Evolutionary conservation across 2,797 vertebrate species (phyloP).

Genomic region (Poeciliopsis infans): DNA sequence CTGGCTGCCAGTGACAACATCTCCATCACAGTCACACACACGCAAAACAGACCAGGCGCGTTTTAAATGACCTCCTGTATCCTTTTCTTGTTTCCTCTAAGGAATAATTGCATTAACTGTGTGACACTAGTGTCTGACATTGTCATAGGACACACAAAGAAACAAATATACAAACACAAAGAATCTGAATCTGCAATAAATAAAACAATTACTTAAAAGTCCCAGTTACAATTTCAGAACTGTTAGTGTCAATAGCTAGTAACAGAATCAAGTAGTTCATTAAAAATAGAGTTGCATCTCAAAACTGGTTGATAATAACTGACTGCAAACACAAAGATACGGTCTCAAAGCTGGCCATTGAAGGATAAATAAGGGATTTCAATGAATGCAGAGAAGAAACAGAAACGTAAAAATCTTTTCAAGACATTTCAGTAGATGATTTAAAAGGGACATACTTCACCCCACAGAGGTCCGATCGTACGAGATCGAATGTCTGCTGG

Average conservation of each 20-base stretch:
- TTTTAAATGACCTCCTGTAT: conserved; percentile 62
- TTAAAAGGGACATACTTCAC: no score
- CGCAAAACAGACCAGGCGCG: conserved; percentile 50
- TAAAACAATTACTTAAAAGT: conserved; percentile 12
- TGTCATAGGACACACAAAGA: conserved; percentile 18
- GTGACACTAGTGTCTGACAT: conserved; percentile 59
- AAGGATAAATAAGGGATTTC: background rate
- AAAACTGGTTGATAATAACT: background rate
- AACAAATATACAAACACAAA: conserved; percentile 28
- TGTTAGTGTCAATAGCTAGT: background rate
- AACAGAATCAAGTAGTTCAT: conserved; percentile 6
- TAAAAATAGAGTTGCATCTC: background rate
- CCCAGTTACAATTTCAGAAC: background rate
- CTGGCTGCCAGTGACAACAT: conserved; percentile 75
- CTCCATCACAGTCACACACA: conserved; percentile 23
- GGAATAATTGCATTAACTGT: conserved; percentile 74
- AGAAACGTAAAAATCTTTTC: background rate
- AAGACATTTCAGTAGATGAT: background rate
- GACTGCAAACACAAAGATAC: background rate
- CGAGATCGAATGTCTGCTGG: no score
- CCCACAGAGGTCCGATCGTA: no score
- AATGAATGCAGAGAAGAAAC: background rate
- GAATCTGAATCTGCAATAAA: conserved; percentile 19
- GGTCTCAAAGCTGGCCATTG: background rate
- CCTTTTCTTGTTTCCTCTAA: conserved; percentile 51